Conservation (phyloP, 2,797 vertebrate species). For the Spinus pinus region DNA sequence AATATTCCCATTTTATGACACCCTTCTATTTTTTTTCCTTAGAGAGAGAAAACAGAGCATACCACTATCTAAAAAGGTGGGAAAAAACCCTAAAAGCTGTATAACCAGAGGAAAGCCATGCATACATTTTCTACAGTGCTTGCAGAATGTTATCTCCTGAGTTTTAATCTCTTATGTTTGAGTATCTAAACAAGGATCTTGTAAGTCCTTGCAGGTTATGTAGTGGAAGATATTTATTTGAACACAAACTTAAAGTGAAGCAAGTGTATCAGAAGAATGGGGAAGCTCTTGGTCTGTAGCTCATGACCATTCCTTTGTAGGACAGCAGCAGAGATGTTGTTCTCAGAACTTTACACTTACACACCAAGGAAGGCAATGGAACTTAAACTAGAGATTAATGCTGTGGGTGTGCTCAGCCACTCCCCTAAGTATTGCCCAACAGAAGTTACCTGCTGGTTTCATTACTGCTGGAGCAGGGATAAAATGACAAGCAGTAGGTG, state of each 20-base stretch:
- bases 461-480: not conserved
- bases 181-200: not conserved
- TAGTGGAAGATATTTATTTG: not conserved
- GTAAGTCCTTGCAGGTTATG: not conserved
- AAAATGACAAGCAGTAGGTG: not conserved
- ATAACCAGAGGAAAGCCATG: not conserved
- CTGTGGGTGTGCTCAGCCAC: not conserved
- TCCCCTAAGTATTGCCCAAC: not conserved
- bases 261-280: not conserved
- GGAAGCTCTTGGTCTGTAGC: not conserved
- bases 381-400: not conserved
- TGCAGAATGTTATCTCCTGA: not conserved
- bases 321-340: not conserved
- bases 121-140: not conserved
- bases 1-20: not conserved
- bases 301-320: not conserved
- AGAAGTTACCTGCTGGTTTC: not conserved
- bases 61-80: not conserved
- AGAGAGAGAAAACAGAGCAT: not conserved
- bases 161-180: not conserved
- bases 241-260: not conserved
- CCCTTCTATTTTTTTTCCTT: not conserved
- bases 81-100: not conserved
- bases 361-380: not conserved
- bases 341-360: accelerated